phyloP scores from a whole-genome alignment of 2,888 invertebrate genomes.

The Cylindroiulus punctatus region DNA sequence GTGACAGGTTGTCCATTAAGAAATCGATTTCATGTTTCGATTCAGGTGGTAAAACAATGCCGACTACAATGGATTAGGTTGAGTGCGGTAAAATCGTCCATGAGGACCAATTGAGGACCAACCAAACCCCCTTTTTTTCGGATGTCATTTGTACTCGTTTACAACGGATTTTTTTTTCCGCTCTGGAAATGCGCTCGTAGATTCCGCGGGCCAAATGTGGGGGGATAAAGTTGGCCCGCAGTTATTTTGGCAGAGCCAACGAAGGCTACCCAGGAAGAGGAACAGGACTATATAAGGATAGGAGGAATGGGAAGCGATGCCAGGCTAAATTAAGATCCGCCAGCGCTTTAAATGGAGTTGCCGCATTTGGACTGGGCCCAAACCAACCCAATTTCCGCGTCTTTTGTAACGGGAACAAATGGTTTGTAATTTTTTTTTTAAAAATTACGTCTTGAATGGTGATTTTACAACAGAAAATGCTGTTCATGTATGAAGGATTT shows the following conservation, averaged over 20 bases:
- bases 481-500: background rate
- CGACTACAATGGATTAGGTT: background rate
- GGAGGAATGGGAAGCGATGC: slow-evolving; percentile 7
- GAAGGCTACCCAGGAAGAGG: slow-evolving; percentile 11
- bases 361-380: background rate
- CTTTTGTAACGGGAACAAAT: slow-evolving; percentile 2
- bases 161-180: background rate
- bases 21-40: too few species aligned
- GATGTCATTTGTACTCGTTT: background rate
- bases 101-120: too few species aligned
- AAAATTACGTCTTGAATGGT: background rate
- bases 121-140: background rate
- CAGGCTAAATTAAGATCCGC: background rate
- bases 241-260: slow-evolving; percentile 9
- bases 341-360: background rate
- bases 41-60: background rate
- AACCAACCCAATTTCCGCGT: background rate
- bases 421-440: too few species aligned
- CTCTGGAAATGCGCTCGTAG: background rate
- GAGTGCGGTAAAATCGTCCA: too few species aligned
- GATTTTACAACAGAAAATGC: background rate
- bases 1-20: too few species aligned
- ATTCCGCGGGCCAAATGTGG: background rate
- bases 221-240: slow-evolving; percentile 18
- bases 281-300: background rate